Percentiles rank a stretch among this genome's conserved stretches.
Evolutionary conservation across 2,797 vertebrate genomes (phyloP).

Genomic region (Mormyrus hasselquistii): DNA sequence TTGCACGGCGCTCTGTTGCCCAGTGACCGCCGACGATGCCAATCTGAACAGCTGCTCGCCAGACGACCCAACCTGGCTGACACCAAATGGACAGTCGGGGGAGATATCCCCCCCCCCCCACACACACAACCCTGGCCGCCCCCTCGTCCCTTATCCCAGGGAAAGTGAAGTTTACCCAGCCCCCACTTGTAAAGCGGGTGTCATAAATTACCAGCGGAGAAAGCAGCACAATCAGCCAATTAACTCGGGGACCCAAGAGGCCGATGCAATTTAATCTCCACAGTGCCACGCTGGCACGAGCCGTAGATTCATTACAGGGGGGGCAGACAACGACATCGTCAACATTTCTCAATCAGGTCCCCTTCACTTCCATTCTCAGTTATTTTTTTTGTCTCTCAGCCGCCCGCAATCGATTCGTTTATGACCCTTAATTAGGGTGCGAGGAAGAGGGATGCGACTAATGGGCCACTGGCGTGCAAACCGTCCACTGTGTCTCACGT

Average conservation of each 20-base stretch:
- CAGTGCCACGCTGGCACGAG: conserved; percentile 48
- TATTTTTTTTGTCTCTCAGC: conserved; percentile 9
- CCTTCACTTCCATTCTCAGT: neutral
- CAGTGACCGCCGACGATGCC: neutral
- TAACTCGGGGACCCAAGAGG: conserved; percentile 61
- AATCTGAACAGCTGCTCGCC: neutral
- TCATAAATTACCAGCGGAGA: conserved; percentile 58
- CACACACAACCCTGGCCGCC: neutral
- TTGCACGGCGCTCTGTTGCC: neutral
- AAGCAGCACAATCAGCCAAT: conserved; percentile 57
- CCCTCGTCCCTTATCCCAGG: neutral
- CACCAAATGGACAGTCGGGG: neutral
- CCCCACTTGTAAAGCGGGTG: conserved; percentile 43
- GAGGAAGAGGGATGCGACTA: neutral
- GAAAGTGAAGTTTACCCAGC: conserved; percentile 49
- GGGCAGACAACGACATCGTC: neutral
- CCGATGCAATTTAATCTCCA: conserved; percentile 55
- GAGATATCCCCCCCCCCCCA: neutral
- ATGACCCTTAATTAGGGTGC: conserved; percentile 5
- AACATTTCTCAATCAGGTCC: conserved; percentile 7
- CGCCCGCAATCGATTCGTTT: conserved; percentile 28
- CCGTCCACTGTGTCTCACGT: neutral
- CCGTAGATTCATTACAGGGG: conserved; percentile 47
- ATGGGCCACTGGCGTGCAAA: neutral
- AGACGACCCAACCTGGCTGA: neutral